phyloP scores from a whole-genome alignment of 1,140 invertebrate genomes.

The Drosophila leontia region DNA sequence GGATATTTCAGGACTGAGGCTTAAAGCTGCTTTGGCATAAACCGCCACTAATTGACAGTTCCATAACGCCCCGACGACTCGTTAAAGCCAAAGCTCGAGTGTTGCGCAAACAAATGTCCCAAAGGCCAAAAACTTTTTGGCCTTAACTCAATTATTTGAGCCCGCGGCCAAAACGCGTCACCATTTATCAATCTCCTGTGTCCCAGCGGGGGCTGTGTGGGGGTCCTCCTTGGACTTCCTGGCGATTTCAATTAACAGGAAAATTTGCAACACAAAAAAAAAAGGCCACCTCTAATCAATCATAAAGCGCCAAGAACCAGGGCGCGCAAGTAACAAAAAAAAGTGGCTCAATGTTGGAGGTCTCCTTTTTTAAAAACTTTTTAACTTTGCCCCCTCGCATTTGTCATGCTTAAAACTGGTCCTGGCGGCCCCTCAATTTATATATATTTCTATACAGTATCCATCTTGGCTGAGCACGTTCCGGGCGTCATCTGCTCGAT shows the following conservation, averaged over 20 bases:
- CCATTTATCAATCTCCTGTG: constrained; percentile 56
- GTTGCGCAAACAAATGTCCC: constrained; percentile 72
- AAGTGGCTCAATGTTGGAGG: constrained; percentile 13
- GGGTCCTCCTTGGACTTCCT: constrained; percentile 7
- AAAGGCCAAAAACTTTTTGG: constrained; percentile 45
- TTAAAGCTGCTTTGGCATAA: constrained; percentile 62
- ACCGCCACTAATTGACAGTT: constrained; percentile 80
- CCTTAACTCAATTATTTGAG: constrained; percentile 58
- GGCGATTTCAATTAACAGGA: constrained; percentile 68
- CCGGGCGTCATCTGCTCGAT: constrained; percentile 45
- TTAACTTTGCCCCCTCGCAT: constrained; percentile 32
- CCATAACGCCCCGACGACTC: constrained; percentile 60
- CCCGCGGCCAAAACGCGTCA: constrained; percentile 26
- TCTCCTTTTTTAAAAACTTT: constrained; percentile 35
- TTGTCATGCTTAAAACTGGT: constrained; percentile 53
- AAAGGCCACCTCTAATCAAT: constrained; percentile 62
- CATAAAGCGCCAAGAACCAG: constrained; percentile 31
- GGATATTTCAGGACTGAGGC: constrained; percentile 3
- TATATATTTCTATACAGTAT: constrained; percentile 2
- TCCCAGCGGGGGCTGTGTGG: not conserved
- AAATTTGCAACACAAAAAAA: constrained; percentile 17
- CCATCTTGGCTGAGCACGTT: constrained; percentile 18
- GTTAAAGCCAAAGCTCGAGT: constrained; percentile 70
- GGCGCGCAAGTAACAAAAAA: not conserved
- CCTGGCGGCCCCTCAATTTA: not conserved